Evolutionary conservation across 2,797 vertebrate species (phyloP), one percentile per base, ranked within the genome.

Genomic region (Taeniopygia guttata): DNA sequence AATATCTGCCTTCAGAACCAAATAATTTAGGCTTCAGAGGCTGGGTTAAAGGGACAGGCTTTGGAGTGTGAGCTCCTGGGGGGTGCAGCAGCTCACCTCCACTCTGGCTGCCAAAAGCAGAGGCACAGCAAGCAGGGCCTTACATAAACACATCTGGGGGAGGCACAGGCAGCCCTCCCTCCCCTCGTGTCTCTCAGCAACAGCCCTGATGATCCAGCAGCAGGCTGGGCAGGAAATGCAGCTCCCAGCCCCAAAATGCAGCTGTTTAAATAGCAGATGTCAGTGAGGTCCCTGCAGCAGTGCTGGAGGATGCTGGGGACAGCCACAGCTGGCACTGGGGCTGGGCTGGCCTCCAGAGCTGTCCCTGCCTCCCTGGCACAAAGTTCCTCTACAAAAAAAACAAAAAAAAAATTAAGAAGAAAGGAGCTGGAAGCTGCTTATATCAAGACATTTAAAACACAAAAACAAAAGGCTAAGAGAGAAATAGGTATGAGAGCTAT

Each of bases 81-180:
- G 36, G 36, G 3, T 73, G 56, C 7, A 70, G 68, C 16, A 74
- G n/a, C 9, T 18, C 40, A n/a, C 4, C 54, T 3, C 46, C 34
- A 6, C n/a, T 19, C n/a, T 19, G 48, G 4, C 5, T 25, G 55
- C 21, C 55, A 2, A 62, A 0, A 27, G 14, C 70, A 73, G 54
- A 43, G 59, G 34, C 32, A 29, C 68, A 52, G 68, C 48, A 11
- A 46, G 70, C 70, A 16, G 19, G 3, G 26, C 3, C 17, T 18
- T 6, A 8, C 0, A 7, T 1, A 51, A 91, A 64, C 64, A 25
- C 1, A 1, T 13, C 52, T 40, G 16, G 8, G 38, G 76, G 52
- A 80, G 46, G 16, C 36, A 58, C 26, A 7, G 11, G 10, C 80
- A 22, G 34, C 19, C 32, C 67, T 21, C 40, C 46, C 79, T 48